Evolutionary conservation across 2,113 vertebrate genomes (phyloP).

Genomic region (Ochotona curzoniae): DNA sequence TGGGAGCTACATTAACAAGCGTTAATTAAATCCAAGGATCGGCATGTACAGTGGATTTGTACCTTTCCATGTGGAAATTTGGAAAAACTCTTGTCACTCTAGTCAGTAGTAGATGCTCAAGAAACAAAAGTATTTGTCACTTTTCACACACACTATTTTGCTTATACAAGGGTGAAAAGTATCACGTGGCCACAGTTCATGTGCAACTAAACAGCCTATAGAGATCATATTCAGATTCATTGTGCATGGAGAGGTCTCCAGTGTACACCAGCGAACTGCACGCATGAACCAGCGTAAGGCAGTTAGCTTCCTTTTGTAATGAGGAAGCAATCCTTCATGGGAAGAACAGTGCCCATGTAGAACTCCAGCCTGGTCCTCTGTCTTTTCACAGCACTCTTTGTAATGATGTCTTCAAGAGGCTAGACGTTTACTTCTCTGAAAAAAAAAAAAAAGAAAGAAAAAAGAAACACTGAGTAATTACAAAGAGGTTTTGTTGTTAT

Average conservation of each 20-base stretch:
- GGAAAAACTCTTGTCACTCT: slow-evolving; percentile 45
- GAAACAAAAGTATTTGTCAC: slow-evolving; percentile 18
- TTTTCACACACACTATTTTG: slow-evolving; percentile 66
- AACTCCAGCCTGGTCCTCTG: background rate
- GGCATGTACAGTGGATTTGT: background rate
- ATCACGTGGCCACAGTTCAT: slow-evolving; percentile 61
- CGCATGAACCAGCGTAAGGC: slow-evolving; percentile 73
- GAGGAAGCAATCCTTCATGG: background rate
- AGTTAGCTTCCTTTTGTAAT: slow-evolving; percentile 16
- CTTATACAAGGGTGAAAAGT: slow-evolving; percentile 74
- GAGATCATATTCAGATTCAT: no score
- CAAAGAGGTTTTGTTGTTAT: no score
- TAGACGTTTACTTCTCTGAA: background rate
- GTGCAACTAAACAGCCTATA: no score
- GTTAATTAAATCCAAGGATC: background rate
- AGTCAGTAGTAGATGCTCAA: slow-evolving; percentile 36
- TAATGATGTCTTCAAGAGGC: background rate
- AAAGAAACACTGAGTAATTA: no score
- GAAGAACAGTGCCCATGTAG: background rate
- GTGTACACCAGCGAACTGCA: slow-evolving; percentile 21
- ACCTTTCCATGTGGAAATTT: slow-evolving; percentile 17
- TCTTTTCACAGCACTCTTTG: slow-evolving; percentile 7
- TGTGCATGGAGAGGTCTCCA: no score
- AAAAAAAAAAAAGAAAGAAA: background rate
- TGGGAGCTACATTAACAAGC: background rate